Conservation (phyloP, 2,888 invertebrate species). For the Microctonus hyperodae region DNA sequence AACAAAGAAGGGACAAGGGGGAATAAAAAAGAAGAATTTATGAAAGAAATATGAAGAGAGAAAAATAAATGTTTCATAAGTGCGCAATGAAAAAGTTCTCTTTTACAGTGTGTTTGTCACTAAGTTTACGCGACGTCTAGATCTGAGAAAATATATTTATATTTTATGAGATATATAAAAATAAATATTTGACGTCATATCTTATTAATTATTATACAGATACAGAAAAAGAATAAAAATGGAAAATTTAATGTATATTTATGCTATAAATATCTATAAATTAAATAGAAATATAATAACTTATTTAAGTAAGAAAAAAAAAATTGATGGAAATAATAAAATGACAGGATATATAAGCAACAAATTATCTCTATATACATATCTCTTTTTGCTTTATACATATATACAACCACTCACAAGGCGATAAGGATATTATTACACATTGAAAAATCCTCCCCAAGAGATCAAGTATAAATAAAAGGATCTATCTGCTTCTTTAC, state of each 20-base stretch:
- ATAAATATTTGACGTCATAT: too few species aligned
- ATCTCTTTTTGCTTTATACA: neutral
- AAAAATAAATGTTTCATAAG: neutral
- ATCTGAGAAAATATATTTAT: neutral
- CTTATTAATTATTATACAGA: too few species aligned
- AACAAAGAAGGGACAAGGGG: neutral
- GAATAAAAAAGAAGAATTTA: neutral
- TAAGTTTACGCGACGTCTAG: conserved; percentile 17
- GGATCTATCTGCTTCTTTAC: conserved; percentile 1
- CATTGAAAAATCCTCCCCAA: conserved; percentile 2
- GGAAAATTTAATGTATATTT: too few species aligned
- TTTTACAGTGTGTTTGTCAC: neutral
- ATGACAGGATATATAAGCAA: too few species aligned
- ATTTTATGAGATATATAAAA: too few species aligned
- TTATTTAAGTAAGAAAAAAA: too few species aligned
- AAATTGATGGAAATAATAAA: too few species aligned
- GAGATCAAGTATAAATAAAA: conserved; percentile 19
- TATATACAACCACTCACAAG: conserved; percentile 27
- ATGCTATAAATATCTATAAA: too few species aligned
- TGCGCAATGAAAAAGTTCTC: neutral
- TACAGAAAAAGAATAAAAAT: too few species aligned
- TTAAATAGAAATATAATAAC: too few species aligned
- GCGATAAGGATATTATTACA: conserved; percentile 38
- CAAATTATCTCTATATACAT: too few species aligned
- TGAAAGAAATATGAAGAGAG: neutral